A percentile compares a stretch with the other conserved stretches of the same genome.
Conservation (phyloP, 2,888 invertebrate genomes). For the Melanchra persicariae region DNA sequence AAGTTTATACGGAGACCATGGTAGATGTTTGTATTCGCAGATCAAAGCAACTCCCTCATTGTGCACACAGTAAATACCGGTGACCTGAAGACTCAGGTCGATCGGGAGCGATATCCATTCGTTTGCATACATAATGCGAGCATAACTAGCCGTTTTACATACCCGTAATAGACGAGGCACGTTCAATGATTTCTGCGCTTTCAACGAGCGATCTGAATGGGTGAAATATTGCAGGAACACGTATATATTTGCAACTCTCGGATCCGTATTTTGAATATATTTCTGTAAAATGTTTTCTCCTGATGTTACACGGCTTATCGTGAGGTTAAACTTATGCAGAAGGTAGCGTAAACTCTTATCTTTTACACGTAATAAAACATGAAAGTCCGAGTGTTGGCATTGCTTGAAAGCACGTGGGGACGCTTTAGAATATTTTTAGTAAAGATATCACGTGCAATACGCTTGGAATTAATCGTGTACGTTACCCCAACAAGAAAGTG, state of each 20-base stretch:
- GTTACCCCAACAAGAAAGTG: too few species aligned
- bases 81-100: slow-evolving; percentile 62
- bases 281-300: slow-evolving; percentile 7
- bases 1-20: slow-evolving; percentile 28
- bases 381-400: slow-evolving; percentile 27
- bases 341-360: slow-evolving; percentile 30
- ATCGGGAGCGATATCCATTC: slow-evolving; percentile 53
- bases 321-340: slow-evolving; percentile 8
- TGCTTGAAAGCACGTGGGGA: slow-evolving; percentile 10
- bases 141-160: slow-evolving; percentile 37
- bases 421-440: slow-evolving; percentile 14
- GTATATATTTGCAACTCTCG: background rate
- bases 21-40: slow-evolving; percentile 36
- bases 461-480: slow-evolving; percentile 6
- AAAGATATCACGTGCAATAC: background rate
- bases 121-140: slow-evolving; percentile 53
- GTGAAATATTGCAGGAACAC: slow-evolving; percentile 4
- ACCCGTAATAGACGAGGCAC: slow-evolving; percentile 1
- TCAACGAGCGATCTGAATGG: slow-evolving; percentile 3
- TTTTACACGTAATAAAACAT: slow-evolving; percentile 34
- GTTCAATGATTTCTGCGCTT: slow-evolving; percentile 36
- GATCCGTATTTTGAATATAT: background rate
- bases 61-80: slow-evolving; percentile 57
- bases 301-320: background rate
- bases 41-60: slow-evolving; percentile 46